Conservation (phyloP, 2,888 invertebrate species). For the Conistra vaccinii region DNA sequence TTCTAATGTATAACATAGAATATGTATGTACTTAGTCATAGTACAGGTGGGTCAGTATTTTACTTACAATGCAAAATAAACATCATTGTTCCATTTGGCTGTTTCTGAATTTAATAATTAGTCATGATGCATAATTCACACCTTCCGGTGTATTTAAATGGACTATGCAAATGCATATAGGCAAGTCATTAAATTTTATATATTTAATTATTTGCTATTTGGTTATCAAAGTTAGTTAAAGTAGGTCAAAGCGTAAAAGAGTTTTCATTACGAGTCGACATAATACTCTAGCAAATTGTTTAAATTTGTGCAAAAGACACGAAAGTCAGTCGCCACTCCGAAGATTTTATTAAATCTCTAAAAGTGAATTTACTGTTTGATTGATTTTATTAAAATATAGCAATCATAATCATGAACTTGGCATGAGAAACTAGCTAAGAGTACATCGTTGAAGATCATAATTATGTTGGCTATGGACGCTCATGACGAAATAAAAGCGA, state of each 20-base stretch:
- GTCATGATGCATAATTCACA: slow-evolving; percentile 2
- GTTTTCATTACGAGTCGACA: neutral
- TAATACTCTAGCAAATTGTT: neutral
- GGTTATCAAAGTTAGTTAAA: slow-evolving; percentile 1
- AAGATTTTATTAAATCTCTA: neutral
- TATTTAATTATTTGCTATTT: neutral
- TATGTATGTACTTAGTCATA: neutral
- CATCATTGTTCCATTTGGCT: neutral
- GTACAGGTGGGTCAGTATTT: neutral
- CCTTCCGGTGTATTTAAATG: neutral
- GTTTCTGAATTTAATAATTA: neutral
- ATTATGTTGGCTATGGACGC: slow-evolving; percentile 4
- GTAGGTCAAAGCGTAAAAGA: neutral
- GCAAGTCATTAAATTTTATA: neutral
- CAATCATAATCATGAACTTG: neutral
- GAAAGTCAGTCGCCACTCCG: neutral
- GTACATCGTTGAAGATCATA: too few relatives aligned
- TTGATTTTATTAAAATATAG: neutral
- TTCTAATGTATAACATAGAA: neutral
- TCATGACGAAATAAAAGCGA: neutral
- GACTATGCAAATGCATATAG: neutral
- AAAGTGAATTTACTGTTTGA: neutral
- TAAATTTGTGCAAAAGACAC: slow-evolving; percentile 1
- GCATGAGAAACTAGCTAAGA: neutral
- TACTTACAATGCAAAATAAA: slow-evolving; percentile 5